phyloP scores from a whole-genome alignment of 2,113 vertebrate species.

The Gadus chalcogrammus region DNA sequence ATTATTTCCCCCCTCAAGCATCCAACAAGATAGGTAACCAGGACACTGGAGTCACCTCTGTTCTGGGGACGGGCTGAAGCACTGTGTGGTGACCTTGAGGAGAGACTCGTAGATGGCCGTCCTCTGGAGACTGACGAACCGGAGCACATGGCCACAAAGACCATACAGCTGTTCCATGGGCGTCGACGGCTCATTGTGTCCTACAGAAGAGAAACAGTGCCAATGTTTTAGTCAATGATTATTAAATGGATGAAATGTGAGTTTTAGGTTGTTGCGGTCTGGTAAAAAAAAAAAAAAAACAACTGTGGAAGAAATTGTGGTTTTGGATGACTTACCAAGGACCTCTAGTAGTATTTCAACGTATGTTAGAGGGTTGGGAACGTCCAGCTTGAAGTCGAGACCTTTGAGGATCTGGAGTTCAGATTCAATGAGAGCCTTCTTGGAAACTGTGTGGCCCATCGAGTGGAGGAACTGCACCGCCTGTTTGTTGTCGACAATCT shows the following conservation, averaged over 20 bases:
- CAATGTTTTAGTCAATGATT: no score
- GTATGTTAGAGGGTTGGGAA: slow-evolving; percentile 81
- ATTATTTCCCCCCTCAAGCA: not conserved
- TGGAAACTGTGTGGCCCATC: slow-evolving; percentile 74
- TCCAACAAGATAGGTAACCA: not conserved
- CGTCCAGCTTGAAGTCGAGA: slow-evolving; percentile 81
- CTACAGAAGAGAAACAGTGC: slow-evolving; percentile 55
- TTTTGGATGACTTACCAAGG: slow-evolving; percentile 74
- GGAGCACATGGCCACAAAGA: slow-evolving; percentile 78
- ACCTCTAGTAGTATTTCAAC: slow-evolving; percentile 90
- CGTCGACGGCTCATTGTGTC: slow-evolving; percentile 80
- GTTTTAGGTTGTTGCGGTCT: no score
- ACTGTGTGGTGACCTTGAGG: slow-evolving; percentile 70
- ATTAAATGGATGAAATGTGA: no score
- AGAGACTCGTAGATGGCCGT: slow-evolving; percentile 78
- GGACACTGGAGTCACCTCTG: slow-evolving; percentile 74
- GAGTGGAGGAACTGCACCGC: slow-evolving; percentile 80
- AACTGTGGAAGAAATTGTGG: not conserved
- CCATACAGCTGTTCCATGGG: slow-evolving; percentile 67
- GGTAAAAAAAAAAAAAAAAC: no score
- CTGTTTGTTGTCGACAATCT: slow-evolving; percentile 79
- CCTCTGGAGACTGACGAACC: slow-evolving; percentile 80
- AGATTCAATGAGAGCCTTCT: slow-evolving; percentile 78
- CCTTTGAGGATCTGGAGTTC: slow-evolving; percentile 85
- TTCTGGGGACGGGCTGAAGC: slow-evolving; percentile 71